Evolutionary conservation across 2,888 invertebrate genomes (phyloP).

Genomic region (Pristionchus mayeri): DNA sequence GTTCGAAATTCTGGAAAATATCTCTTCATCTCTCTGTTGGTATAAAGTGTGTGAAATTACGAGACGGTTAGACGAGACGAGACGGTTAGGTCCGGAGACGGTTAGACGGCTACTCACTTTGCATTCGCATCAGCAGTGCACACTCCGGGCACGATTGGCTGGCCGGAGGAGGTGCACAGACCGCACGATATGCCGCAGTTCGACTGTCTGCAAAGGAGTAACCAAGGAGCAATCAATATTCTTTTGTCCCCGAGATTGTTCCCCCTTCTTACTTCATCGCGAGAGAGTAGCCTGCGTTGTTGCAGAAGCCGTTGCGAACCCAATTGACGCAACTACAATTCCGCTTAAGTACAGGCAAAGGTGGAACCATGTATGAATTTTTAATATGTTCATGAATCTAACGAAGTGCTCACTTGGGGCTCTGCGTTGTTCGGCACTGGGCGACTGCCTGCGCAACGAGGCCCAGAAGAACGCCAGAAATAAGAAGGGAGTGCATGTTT

Average conservation of each 20-base stretch:
- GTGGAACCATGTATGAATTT: background rate
- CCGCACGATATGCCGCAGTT: background rate
- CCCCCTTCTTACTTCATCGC: background rate
- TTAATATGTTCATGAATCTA: background rate
- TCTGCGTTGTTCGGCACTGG: background rate
- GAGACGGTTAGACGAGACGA: too few relatives aligned
- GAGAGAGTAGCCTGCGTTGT: background rate
- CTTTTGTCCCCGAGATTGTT: too few relatives aligned
- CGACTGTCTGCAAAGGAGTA: background rate
- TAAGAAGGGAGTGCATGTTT: background rate
- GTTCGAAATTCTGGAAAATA: too few relatives aligned
- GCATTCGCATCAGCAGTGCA: background rate
- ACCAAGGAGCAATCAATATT: too few relatives aligned
- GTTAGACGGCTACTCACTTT: conserved; percentile 3
- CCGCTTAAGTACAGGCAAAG: background rate
- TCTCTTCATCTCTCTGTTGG: too few relatives aligned
- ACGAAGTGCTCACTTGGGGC: background rate
- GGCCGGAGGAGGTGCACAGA: background rate
- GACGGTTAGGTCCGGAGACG: background rate
- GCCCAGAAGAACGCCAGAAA: background rate
- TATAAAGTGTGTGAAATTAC: too few relatives aligned
- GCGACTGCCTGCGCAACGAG: background rate
- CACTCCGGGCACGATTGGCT: background rate
- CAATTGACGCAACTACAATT: conserved; percentile 22
- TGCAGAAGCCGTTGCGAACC: conserved; percentile 18